These are phyloP conservation scores for Astropecten irregularis DNA, from an alignment of 53 echinoderm and acorn worm genomes.

Conservation along the genomic window DNA sequence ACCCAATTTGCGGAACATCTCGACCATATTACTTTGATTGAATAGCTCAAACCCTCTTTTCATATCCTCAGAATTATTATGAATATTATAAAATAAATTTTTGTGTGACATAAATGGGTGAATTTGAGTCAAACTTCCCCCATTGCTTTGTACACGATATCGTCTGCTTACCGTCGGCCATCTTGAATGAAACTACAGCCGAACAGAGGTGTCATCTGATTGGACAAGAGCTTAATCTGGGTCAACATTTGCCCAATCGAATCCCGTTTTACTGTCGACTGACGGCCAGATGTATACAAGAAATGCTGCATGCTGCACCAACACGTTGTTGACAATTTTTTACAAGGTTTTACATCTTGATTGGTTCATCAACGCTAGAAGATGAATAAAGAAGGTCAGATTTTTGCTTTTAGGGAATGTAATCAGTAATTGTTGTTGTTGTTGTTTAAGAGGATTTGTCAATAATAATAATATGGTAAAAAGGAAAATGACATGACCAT, in stretches of 20 bases:
- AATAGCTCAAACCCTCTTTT: background rate
- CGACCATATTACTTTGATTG: background rate
- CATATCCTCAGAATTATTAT: background rate
- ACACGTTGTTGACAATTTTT: background rate
- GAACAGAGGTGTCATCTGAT: background rate
- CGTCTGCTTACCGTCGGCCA: slow-evolving; percentile 47
- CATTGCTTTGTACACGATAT: background rate
- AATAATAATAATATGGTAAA: no score
- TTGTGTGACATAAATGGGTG: background rate
- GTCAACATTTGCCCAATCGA: background rate
- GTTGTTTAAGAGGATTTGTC: no score
- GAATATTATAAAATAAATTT: background rate
- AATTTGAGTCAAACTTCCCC: background rate
- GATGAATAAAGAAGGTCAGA: slow-evolving; percentile 24
- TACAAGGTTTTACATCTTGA: background rate
- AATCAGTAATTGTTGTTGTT: no score
- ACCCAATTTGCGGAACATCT: background rate
- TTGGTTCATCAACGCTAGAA: background rate
- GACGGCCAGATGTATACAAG: background rate
- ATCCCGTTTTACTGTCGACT: background rate
- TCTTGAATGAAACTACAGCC: background rate
- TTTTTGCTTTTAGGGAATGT: no score
- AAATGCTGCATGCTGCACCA: background rate
- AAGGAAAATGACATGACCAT: no score
- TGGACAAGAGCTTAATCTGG: background rate